Evolutionary conservation across 2,888 invertebrate species (phyloP).

Genomic region (Caenorhabditis uteleia): DNA sequence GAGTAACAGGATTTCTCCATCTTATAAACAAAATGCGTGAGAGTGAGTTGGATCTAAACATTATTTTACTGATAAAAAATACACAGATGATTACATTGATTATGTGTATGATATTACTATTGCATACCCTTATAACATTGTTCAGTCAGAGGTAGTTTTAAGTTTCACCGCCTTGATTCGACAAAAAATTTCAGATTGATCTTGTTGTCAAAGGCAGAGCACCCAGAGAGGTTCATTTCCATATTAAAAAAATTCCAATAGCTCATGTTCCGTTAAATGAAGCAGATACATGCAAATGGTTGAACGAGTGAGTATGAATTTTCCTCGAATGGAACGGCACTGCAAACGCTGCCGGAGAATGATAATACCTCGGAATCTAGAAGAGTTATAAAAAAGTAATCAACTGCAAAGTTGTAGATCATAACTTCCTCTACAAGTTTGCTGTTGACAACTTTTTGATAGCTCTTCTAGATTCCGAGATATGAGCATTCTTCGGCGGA

Average conservation of each 20-base stretch:
- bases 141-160: constrained; percentile 77
- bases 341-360: too few relatives aligned
- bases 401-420: too few relatives aligned
- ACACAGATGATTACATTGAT: constrained; percentile 75
- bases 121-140: constrained; percentile 81
- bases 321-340: too few relatives aligned
- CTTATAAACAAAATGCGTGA: constrained; percentile 73
- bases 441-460: too few relatives aligned
- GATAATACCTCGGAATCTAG: too few relatives aligned
- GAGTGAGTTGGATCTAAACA: constrained; percentile 68
- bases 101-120: constrained; percentile 86
- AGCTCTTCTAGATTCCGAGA: too few relatives aligned
- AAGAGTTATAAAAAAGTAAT: too few relatives aligned
- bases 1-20: constrained; percentile 80
- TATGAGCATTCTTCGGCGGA: too few relatives aligned
- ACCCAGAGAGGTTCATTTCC: constrained; percentile 81
- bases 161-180: not conserved
- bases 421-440: too few relatives aligned
- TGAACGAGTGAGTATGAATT: constrained; percentile 53
- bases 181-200: constrained; percentile 72
- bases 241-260: constrained; percentile 74
- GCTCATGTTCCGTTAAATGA: constrained; percentile 56
- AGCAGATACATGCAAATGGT: constrained; percentile 50
- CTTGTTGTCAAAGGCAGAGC: constrained; percentile 77
- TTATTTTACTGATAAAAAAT: not conserved